Evolutionary conservation across 2,113 vertebrate genomes (phyloP), one percentile per base, ranked within the genome.

Genomic region (Pyxicephalus adspersus): DNA sequence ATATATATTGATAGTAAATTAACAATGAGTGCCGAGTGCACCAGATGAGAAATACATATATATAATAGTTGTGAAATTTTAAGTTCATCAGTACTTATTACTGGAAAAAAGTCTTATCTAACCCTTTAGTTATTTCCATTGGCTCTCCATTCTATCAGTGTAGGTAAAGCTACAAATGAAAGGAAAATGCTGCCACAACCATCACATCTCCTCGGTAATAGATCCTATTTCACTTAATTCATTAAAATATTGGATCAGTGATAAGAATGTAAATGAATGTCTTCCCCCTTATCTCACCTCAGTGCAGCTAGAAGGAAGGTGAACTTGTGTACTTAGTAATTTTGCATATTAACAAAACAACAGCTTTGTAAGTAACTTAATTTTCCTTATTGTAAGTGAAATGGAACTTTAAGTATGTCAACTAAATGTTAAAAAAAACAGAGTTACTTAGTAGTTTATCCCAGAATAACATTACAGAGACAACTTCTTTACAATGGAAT

Each of bases 401-500:
- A 77, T 29, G 25, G 23, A 76, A 77, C 50, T 34, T 31, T 64
- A 57, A 8, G 16, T 78, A 25, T 5, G 51, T 65, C 25, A 65
- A 34, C 34, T 22, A 67, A 67, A 67, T 16, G 22, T 71, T 6
- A 34, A 77, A 64, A 64, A 63, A 45, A 57, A 26, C 55, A 31
- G 20, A n/a, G n/a, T n/a, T 78, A 67, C 76, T 78, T 20, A 57
- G 64, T 57, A 78, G 25, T 67, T 57, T 64, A 67, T 66, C 76
- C 76, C 38, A 66, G 52, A 78, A 78, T 58, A 67, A 78, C 76
- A 78, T 67, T 66, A 38, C 29, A 19, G 20, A 15, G 45, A 77
- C 60, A 22, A 64, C 45, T 76, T 76, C 23, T 76, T 76, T 58
- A 63, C 29, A 78, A 57, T 58, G 76, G 76, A 78, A 78, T 78